A percentile compares a stretch with the other conserved stretches of the same genome.
phyloP scores from a whole-genome alignment of 1,140 invertebrate genomes.

The Orchestia grillus region DNA sequence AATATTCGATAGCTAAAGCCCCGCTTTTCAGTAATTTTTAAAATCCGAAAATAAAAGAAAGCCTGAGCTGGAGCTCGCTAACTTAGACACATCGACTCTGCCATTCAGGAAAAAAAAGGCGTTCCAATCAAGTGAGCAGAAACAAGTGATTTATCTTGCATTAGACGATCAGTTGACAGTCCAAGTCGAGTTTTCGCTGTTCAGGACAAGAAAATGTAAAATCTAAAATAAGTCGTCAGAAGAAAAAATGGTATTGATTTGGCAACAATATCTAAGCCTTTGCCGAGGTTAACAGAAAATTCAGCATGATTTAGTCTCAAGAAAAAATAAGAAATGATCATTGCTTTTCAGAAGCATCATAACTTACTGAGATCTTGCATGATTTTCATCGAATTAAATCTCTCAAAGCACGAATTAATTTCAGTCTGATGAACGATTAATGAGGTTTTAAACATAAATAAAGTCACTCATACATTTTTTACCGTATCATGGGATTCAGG shows the following conservation, averaged over 20 bases:
- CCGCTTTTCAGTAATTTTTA: neutral
- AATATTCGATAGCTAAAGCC: neutral
- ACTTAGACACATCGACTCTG: neutral
- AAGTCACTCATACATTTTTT: too few relatives aligned
- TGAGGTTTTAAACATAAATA: too few relatives aligned
- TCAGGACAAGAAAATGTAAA: neutral
- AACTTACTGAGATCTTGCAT: too few relatives aligned
- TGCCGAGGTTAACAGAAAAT: neutral
- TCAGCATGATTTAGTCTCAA: too few relatives aligned
- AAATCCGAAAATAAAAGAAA: neutral
- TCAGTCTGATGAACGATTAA: too few relatives aligned
- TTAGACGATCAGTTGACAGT: neutral
- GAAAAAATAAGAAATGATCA: too few relatives aligned
- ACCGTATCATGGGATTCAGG: too few relatives aligned
- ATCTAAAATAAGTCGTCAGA: neutral
- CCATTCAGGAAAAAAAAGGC: neutral
- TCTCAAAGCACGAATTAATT: too few relatives aligned
- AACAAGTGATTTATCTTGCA: conserved; percentile 1
- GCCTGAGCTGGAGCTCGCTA: neutral
- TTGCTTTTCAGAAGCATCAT: too few relatives aligned
- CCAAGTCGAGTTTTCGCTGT: neutral
- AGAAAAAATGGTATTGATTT: neutral
- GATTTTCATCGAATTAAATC: too few relatives aligned
- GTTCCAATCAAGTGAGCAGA: conserved; percentile 7
- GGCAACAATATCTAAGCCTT: neutral